phyloP scores from a whole-genome alignment of 1,140 invertebrate genomes.

The Brachionus sp. region DNA sequence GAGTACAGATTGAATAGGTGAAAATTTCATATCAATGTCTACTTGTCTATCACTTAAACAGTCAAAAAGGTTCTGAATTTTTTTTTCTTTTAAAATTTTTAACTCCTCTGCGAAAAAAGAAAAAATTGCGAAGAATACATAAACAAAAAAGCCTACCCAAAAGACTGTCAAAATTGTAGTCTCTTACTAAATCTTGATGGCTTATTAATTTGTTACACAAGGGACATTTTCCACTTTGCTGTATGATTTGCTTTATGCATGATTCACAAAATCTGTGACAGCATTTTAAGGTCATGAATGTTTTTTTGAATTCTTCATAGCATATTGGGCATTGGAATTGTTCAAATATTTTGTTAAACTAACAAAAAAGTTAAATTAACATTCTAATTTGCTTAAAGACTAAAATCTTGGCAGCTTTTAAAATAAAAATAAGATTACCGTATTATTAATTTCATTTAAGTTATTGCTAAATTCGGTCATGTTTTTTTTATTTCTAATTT shows the following conservation, averaged over 20 bases:
- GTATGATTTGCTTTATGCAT: neutral
- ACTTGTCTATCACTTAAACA: neutral
- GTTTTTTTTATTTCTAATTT: neutral
- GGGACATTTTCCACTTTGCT: slow-evolving; percentile 3
- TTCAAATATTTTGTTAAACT: slow-evolving; percentile 11
- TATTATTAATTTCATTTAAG: neutral
- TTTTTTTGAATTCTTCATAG: neutral
- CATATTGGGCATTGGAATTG: slow-evolving; percentile 30
- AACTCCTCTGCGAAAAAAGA: neutral
- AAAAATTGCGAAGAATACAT: neutral
- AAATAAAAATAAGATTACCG: neutral
- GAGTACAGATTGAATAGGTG: neutral
- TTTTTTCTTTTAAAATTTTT: slow-evolving; percentile 26
- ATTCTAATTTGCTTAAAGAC: neutral
- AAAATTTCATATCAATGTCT: neutral
- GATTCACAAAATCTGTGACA: slow-evolving; percentile 21
- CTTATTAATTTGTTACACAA: neutral
- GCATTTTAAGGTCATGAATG: slow-evolving; percentile 10
- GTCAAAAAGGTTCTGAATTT: neutral
- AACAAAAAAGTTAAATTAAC: neutral
- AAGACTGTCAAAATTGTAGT: neutral
- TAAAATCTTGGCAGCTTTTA: neutral
- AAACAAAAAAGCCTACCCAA: neutral
- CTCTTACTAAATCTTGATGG: neutral
- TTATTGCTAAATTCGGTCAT: neutral